These are phyloP conservation scores for Acomys russatus DNA, from an alignment of 2,797 vertebrate species.

Conservation along the genomic window DNA sequence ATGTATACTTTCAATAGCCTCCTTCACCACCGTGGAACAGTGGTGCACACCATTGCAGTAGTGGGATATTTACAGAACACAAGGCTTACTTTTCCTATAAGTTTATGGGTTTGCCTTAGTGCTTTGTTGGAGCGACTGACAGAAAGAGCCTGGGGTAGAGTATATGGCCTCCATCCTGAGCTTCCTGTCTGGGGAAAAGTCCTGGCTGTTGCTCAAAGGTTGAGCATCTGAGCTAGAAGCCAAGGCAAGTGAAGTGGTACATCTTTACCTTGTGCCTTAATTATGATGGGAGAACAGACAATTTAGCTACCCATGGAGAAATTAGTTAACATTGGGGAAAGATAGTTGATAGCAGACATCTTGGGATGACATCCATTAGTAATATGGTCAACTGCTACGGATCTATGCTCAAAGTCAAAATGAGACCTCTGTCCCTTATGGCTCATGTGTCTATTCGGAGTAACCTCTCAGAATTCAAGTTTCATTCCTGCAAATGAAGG, in stretches of 20 bases:
- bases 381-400: too few relatives aligned
- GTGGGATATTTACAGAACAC: neutral
- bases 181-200: neutral
- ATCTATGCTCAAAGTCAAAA: neutral
- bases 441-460: neutral
- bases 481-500: neutral
- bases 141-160: neutral
- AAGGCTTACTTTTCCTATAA: neutral
- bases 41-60: neutral
- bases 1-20: slow-evolving; percentile 9
- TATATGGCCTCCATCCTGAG: neutral
- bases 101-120: slow-evolving; percentile 19
- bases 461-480: neutral
- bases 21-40: neutral
- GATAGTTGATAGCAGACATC: neutral
- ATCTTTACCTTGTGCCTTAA: neutral
- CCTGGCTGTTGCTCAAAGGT: neutral
- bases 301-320: neutral
- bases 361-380: neutral
- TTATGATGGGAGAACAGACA: neutral
- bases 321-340: neutral
- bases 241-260: neutral
- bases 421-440: neutral
- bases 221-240: neutral
- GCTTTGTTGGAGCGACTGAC: neutral